A percentile compares a stretch with the other conserved stretches of the same genome.
These are phyloP conservation scores for Philereme vetulata DNA, from an alignment of 2,888 invertebrate species.

Conservation along the genomic window DNA sequence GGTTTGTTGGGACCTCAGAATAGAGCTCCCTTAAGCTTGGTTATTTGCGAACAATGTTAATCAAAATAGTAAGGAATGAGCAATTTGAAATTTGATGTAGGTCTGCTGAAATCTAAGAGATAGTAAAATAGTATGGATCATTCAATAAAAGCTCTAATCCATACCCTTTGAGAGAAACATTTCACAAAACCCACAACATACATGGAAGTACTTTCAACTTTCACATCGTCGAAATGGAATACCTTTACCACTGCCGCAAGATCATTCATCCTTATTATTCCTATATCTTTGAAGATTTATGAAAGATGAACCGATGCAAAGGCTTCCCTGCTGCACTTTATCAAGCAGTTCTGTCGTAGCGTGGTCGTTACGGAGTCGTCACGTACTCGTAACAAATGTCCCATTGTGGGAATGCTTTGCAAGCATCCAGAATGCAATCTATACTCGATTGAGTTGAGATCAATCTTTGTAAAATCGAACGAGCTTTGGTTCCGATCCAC, in stretches of 20 bases:
- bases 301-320: slow-evolving; percentile 29
- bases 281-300: slow-evolving; percentile 25
- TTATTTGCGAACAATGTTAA: too few species aligned
- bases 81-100: too few species aligned
- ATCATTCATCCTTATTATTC: slow-evolving; percentile 31
- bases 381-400: slow-evolving; percentile 38
- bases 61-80: too few species aligned
- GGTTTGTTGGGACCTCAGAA: slow-evolving; percentile 1
- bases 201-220: slow-evolving; percentile 3
- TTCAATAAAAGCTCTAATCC: too few species aligned
- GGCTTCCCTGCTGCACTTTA: slow-evolving; percentile 23
- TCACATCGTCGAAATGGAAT: slow-evolving; percentile 5
- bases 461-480: slow-evolving; percentile 24
- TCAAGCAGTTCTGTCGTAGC: slow-evolving; percentile 22
- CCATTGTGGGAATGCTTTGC: slow-evolving; percentile 33
- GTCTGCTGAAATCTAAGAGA: too few species aligned
- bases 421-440: slow-evolving; percentile 26
- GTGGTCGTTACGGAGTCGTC: slow-evolving; percentile 35
- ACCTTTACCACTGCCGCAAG: background rate
- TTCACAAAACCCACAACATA: background rate
- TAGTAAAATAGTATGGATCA: too few species aligned
- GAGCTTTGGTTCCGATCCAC: slow-evolving; percentile 6
- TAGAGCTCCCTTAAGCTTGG: too few species aligned
- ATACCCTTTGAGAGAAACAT: background rate
- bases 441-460: slow-evolving; percentile 23